Base-by-base conservation (phyloP, 2,888 invertebrate species). In the Cheilosia soror region DNA sequence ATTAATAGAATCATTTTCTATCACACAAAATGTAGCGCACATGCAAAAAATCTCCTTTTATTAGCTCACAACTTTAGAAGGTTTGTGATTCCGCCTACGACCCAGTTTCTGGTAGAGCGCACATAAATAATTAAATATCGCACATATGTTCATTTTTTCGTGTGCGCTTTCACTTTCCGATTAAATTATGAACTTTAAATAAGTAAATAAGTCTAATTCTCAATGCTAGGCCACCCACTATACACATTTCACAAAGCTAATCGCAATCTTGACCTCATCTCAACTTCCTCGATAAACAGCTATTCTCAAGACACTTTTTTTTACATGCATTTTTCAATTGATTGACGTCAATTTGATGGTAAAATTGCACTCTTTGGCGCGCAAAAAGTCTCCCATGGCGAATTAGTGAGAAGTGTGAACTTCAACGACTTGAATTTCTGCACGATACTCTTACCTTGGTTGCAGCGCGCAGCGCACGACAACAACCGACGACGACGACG, bases 281-380 rank as follows among this genome's bases (percentile, higher is more conserved):
- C n/a, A 40, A 63, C 25, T 20, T 73, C 51, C 51, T 13, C 53
- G 44, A 5, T 72, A 9, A 60, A 53, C 6, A n/a, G 15, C 4
- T 58, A 58, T 72, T 65, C 65, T 58, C 53, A n/a, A 57, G n/a
- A 15, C 58, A 79, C 51, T 11, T 37, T 57, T 11, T 33, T 57
- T 11, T 33, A 44, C n/a, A 25, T 51, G 1, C 37, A 37, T 42
- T 37, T 31, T 37, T 55, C 31, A 71, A 55, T 72, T 85, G 81
- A 85, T 85, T 85, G 81, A 81, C 72, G 80, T 47, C 81, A 63
- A 77, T 81, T 81, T 69, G 76, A 76, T 84, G 55, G 37, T 37
- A 33, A 85, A 76, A 66, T 72, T 72, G 49, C 13, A 5, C 63
- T 47, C 65, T 47, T 51, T 73, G 51, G 62, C 31, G 25, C 25